Evolutionary conservation across 2,888 invertebrate genomes (phyloP).

Genomic region (Acanthosepion esculentum): DNA sequence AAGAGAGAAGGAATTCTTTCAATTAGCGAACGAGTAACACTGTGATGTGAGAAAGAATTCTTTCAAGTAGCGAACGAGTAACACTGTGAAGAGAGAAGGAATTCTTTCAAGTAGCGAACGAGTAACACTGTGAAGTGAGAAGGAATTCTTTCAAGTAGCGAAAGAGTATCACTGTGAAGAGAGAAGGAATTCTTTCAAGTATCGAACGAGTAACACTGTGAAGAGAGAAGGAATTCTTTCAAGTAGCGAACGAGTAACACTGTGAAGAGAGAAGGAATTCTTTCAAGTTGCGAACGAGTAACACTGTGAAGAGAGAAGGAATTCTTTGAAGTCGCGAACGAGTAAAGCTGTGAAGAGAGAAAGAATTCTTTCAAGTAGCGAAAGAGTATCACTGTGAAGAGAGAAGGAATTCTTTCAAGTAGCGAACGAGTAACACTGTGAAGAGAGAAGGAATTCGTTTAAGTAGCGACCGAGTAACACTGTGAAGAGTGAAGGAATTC

Average conservation of each 20-base stretch:
- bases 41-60: no score
- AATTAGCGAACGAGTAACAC: neutral
- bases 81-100: constrained; percentile 61
- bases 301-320: no score
- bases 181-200: constrained; percentile 10
- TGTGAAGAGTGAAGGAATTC: no score
- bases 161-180: no score
- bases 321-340: no score
- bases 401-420: no score
- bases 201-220: neutral
- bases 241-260: no score
- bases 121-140: neutral
- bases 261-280: constrained; percentile 55
- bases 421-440: no score
- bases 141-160: no score
- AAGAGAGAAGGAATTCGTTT: constrained; percentile 40
- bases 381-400: neutral
- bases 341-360: constrained; percentile 63
- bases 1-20: constrained; percentile 41
- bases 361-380: neutral
- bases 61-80: no score
- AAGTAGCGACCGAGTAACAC: neutral
- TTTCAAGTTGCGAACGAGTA: neutral
- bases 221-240: no score
- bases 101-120: neutral